Evolutionary conservation across 2,888 invertebrate species (phyloP).

Genomic region (Amblyjoppa fuscipennis): DNA sequence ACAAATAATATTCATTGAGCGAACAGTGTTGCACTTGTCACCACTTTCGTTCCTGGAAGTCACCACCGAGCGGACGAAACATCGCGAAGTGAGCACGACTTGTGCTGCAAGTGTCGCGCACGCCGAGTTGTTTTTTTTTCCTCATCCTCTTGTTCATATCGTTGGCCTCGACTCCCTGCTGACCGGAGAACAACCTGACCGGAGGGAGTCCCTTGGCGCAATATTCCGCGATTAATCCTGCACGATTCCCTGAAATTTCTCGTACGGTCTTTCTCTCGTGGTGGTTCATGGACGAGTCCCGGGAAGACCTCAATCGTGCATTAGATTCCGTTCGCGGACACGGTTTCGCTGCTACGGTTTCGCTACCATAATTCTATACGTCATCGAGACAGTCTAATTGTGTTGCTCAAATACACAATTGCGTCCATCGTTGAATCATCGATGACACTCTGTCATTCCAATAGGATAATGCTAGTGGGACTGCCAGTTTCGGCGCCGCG

Average conservation of each 20-base stretch:
- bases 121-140: slow-evolving; percentile 33
- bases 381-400: no score
- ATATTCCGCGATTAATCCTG: slow-evolving; percentile 77
- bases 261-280: slow-evolving; percentile 24
- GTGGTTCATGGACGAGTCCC: not conserved
- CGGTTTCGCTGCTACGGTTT: no score
- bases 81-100: slow-evolving; percentile 47
- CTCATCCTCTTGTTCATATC: slow-evolving; percentile 19
- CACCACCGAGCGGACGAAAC: slow-evolving; percentile 18
- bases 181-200: slow-evolving; percentile 59
- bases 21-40: slow-evolving; percentile 35
- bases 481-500: no score
- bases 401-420: no score
- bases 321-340: not conserved
- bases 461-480: no score
- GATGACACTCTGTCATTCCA: no score
- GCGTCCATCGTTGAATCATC: no score
- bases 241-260: slow-evolving; percentile 81
- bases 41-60: slow-evolving; percentile 48
- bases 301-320: not conserved
- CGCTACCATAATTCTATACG: no score
- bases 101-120: slow-evolving; percentile 52
- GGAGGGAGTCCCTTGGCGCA: slow-evolving; percentile 57
- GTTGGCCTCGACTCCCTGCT: slow-evolving; percentile 33
- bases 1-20: slow-evolving; percentile 16